Evolutionary conservation across 1,140 invertebrate species (phyloP), one percentile per base, ranked within the genome.

Genomic region (Trichonephila clavipes): DNA sequence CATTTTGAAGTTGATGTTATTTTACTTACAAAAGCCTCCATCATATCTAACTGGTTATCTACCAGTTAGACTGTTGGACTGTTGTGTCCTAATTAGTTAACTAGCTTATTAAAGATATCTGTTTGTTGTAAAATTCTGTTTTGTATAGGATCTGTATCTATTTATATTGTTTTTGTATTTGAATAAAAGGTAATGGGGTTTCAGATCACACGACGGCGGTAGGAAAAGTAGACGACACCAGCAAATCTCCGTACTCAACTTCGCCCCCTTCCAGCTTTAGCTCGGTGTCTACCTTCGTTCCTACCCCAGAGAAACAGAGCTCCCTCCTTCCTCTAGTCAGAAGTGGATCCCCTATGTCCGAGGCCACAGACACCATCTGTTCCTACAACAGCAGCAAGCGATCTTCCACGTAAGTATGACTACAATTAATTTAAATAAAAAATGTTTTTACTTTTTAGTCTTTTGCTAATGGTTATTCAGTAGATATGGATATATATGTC

Each of bases 351-450:
- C 93, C 93, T 19, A 77, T 77, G 88, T 94, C 87, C 88, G 87
- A 59, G 93, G 88, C 93, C 77, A 94, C 93, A 40, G 93, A 94
- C 88, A 94, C 93, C 81, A 89, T 94, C 40, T 89, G 87, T 59
- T 94, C 87, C 88, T 94, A 82, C 88, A 83, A 90, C 88, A 94
- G 82, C 93, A 93, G 92, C 92, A 94, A 94, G 93, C 87, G 92
- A 88, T 93, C 92, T 88, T 93, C 92, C 92, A 93, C 92, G 92
- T 93, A 24, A 93, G 92, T 44, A 19, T 2, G 34, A 14, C 44
- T 59, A 8, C 6, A 18, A 7, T 64, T 64, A 62, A 19, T 21
- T 21, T 64, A 3, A 21, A 21, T 10, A 7, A 51, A 51, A 51
- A 51, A 51, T 10, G 51, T 10, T 51, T 51, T 51, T 51, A 7